Percentiles rank a stretch among this genome's conserved stretches.
Evolutionary conservation across 2,888 invertebrate species (phyloP).

Genomic region (Gari tellinella): DNA sequence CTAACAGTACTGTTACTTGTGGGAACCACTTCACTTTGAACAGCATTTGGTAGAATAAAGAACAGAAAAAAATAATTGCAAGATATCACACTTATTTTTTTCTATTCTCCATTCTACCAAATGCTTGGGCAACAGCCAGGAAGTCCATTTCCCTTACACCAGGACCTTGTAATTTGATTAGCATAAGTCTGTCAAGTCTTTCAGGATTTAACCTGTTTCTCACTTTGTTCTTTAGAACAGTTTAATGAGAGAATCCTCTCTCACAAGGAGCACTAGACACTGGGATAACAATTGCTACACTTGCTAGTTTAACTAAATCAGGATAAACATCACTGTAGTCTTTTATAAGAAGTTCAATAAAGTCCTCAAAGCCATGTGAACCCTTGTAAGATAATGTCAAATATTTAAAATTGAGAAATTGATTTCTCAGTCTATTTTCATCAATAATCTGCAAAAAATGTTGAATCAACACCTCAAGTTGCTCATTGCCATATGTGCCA

Average conservation of each 20-base stretch:
- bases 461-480: conserved; percentile 8
- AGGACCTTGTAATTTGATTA: conserved; percentile 39
- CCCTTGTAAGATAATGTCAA: conserved; percentile 17
- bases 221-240: conserved; percentile 40
- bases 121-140: conserved; percentile 21
- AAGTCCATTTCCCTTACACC: conserved; percentile 39
- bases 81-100: no score
- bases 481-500: conserved; percentile 19
- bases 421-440: conserved; percentile 14
- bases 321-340: conserved; percentile 27
- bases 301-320: conserved; percentile 35
- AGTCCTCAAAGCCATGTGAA: conserved; percentile 26
- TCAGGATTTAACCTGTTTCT: conserved; percentile 49
- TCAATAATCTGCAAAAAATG: conserved; percentile 15
- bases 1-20: no score
- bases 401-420: conserved; percentile 39
- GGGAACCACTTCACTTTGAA: no score
- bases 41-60: no score
- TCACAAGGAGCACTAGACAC: conserved; percentile 56
- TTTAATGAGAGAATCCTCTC: conserved; percentile 45
- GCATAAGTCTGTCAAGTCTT: conserved; percentile 32
- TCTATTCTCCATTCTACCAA: neutral
- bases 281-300: conserved; percentile 42
- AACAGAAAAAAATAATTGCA: no score
- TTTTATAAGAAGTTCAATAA: conserved; percentile 22